Percentiles rank a stretch among this genome's conserved stretches.
Conservation (phyloP, 2,113 vertebrate genomes). For the Hemiscyllium ocellatum region DNA sequence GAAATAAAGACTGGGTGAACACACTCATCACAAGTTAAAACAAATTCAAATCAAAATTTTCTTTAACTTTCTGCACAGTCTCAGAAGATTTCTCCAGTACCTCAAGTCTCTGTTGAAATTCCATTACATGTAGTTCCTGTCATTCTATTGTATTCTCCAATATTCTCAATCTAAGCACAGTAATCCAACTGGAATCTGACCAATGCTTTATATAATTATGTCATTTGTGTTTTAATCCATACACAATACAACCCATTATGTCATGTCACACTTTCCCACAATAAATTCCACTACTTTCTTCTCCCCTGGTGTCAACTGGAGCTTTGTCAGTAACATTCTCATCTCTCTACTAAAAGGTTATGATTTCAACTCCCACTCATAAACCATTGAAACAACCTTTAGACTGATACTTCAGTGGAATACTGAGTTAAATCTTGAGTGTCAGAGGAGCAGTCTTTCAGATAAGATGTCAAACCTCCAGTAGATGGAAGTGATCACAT, state of each 20-base stretch:
- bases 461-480: too few species aligned
- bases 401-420: neutral
- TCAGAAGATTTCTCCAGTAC: neutral
- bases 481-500: neutral
- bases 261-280: neutral
- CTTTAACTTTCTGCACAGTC: neutral
- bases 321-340: neutral
- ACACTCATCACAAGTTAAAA: neutral
- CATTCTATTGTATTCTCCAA: neutral
- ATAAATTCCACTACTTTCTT: neutral
- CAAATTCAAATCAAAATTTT: neutral
- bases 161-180: neutral
- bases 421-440: neutral
- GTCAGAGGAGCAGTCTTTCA: neutral
- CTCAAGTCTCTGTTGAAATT: neutral
- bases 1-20: neutral
- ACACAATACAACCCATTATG: neutral
- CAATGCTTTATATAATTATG: neutral
- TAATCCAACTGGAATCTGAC: neutral
- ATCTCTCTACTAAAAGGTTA: neutral
- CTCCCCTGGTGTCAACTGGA: neutral
- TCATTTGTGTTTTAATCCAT: neutral
- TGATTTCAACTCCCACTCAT: neutral
- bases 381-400: neutral
- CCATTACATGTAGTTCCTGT: neutral